These are phyloP conservation scores for Lamellibrachia luymesi DNA, from an alignment of 1,140 invertebrate genomes.

Conservation along the genomic window DNA sequence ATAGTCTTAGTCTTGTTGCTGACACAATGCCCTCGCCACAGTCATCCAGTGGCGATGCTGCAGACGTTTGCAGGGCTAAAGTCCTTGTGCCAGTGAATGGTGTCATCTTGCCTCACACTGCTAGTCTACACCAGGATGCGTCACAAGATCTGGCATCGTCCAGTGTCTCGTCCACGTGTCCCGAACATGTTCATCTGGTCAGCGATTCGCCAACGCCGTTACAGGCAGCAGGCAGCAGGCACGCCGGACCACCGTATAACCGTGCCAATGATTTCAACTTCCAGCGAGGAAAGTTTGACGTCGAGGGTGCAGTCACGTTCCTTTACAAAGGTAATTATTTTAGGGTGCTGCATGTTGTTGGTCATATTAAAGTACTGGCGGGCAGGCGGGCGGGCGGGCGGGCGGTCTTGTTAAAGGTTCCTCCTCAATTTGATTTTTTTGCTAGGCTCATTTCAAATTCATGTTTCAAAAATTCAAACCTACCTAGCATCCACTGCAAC, in stretches of 20 bases:
- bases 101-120: not conserved
- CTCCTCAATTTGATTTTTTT: too few species aligned
- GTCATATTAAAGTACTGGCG: too few species aligned
- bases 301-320: not conserved
- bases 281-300: conserved; percentile 3
- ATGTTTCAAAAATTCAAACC: too few species aligned
- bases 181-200: not conserved
- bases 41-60: not conserved
- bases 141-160: not conserved
- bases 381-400: too few species aligned
- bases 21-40: not conserved
- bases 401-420: too few species aligned
- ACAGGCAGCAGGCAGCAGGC: not conserved
- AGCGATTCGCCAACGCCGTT: not conserved
- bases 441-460: too few species aligned
- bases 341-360: not conserved
- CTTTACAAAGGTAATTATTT: conserved; percentile 13
- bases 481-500: too few species aligned
- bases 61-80: not conserved
- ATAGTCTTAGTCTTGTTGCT: not conserved
- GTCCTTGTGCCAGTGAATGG: not conserved
- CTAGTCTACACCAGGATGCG: not conserved
- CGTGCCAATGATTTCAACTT: conserved; percentile 13
- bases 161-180: not conserved
- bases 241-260: not conserved